phyloP scores from a whole-genome alignment of 2,113 vertebrate genomes.

The Ovis canadensis region DNA sequence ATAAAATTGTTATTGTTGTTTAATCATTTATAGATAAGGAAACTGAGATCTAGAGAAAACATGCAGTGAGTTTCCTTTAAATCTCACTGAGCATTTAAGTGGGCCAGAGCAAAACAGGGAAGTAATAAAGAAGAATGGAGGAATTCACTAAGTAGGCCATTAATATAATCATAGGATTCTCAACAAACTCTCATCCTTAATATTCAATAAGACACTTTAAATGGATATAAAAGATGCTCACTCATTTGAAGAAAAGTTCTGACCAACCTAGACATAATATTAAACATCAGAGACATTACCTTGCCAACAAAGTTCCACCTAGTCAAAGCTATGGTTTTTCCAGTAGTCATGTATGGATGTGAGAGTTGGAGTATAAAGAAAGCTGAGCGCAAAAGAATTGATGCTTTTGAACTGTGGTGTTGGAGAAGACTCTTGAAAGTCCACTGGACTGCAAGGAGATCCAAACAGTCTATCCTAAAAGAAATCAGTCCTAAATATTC shows the following conservation, averaged over 20 bases:
- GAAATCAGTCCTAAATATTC: neutral
- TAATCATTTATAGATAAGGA: neutral
- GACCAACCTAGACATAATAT: neutral
- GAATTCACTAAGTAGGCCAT: neutral
- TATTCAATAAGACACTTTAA: neutral
- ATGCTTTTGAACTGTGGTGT: neutral
- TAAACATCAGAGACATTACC: neutral
- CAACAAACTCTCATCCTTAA: neutral
- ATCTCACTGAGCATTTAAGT: neutral
- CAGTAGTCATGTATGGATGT: neutral
- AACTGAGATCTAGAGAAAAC: neutral
- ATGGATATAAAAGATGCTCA: neutral
- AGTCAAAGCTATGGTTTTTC: neutral
- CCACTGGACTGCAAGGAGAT: neutral
- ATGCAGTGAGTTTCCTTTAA: neutral
- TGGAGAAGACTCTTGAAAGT: neutral
- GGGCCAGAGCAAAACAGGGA: neutral
- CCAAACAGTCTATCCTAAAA: neutral
- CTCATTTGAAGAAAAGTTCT: neutral
- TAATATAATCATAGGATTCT: neutral
- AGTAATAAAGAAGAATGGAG: neutral
- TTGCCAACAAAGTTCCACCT: neutral
- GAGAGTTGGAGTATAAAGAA: neutral
- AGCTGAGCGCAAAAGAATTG: accelerated
- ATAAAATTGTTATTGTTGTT: neutral